Base-by-base conservation (phyloP, 1,140 invertebrate species). In the Anoplolepis gracilipes region DNA sequence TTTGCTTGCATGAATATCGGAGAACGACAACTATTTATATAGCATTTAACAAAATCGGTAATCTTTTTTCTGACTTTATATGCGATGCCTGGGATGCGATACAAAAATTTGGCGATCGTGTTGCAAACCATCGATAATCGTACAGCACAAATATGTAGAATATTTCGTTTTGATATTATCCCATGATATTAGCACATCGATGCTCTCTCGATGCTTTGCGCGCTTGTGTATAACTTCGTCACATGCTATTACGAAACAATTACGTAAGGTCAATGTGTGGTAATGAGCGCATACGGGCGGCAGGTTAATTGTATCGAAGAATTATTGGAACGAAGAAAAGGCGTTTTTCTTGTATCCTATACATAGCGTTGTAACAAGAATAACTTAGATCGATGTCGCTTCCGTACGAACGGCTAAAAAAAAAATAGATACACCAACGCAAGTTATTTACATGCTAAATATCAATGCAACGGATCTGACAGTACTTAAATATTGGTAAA, bases 181-280 rank as follows among this genome's bases (percentile, higher is more conserved):
- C n/a, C 16, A n/a, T n/a, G n/a, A n/a, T n/a, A n/a, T n/a, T 8
- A 13, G 8, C 42, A 1, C 42, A 46, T 49, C 25, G 28, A 69
- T 42, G 36, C 13, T 49, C n/a, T n/a, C 46, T 22, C 53, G 53
- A 75, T 49, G 2, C 25, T 76, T 8, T 3, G 22, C 19, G 19
- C 36, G 62, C 53, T 88, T 65, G 61, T 70, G 53, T 84, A 61
- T 67, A 64, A 39, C 76, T 85, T 86, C 49, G 42, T 86, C 65
- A 67, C 76, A 30, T 59, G 36, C 8, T 28, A 84, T 89, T 89
- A 88, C 84, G 61, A 82, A 89, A 89, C 57, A 61, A 88, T 89
- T 89, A 89, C 79, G 84, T 89, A 89, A 89, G 88, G 87, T 82
- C 84, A 82, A 33, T n/a, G 64, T 76, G 87, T 89, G 88, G 53